These are phyloP conservation scores for Plecotus auritus DNA, from an alignment of 2,113 vertebrate species.

Conservation along the genomic window DNA sequence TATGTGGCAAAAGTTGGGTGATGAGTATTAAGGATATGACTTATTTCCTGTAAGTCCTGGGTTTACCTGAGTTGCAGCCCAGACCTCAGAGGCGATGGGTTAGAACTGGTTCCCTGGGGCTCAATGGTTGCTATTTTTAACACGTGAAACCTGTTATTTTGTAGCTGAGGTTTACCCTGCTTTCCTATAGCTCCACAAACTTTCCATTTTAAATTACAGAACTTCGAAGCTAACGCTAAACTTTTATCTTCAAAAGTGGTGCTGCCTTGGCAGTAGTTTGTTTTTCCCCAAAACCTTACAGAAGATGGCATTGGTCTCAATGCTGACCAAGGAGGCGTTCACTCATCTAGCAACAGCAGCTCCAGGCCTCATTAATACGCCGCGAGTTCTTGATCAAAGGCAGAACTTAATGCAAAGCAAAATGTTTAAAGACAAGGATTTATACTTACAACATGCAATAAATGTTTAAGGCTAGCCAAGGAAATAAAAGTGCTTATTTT, in stretches of 20 bases:
- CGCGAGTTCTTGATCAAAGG: constrained; percentile 64
- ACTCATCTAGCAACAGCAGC: constrained; percentile 57
- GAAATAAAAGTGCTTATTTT: not conserved
- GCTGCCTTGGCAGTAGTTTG: constrained; percentile 78
- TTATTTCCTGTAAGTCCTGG: constrained; percentile 66
- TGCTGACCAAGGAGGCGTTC: constrained; percentile 75
- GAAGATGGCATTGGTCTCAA: constrained; percentile 80
- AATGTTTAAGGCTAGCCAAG: not conserved
- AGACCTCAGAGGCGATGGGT: constrained; percentile 69
- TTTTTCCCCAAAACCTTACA: constrained; percentile 73
- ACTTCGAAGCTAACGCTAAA: constrained; percentile 83
- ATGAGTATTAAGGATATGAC: constrained; percentile 20
- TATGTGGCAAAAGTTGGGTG: constrained; percentile 17
- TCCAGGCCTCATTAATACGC: constrained; percentile 53
- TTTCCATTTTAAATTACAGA: constrained; percentile 86
- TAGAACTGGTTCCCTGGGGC: constrained; percentile 74
- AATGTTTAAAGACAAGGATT: not conserved
- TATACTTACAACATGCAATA: not conserved
- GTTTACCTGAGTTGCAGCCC: constrained; percentile 57
- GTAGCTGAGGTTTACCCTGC: constrained; percentile 80
- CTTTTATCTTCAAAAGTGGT: constrained; percentile 84
- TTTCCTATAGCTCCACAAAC: constrained; percentile 79
- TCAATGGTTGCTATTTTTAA: constrained; percentile 78
- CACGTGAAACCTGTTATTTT: constrained; percentile 84
- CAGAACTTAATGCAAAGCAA: constrained; percentile 72